Percentiles rank a stretch among this genome's conserved stretches.
Evolutionary conservation across 1,140 invertebrate species (phyloP).

Genomic region (Kradibia gibbosae): DNA sequence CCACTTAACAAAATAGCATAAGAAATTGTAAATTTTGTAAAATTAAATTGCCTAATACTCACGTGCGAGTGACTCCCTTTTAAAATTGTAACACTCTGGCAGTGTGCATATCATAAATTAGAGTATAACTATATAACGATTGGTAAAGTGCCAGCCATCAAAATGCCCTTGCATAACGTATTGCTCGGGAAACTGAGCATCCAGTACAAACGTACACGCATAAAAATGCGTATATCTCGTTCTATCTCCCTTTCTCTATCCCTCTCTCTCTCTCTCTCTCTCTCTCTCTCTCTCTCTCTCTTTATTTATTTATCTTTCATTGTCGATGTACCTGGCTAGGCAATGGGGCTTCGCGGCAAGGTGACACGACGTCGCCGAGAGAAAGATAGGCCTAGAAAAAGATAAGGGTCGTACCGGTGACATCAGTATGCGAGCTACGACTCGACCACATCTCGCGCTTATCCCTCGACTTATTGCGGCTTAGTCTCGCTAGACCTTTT

Average conservation of each 20-base stretch:
- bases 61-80: neutral
- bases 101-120: neutral
- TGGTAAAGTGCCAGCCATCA: neutral
- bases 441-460: constrained; percentile 72
- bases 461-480: constrained; percentile 73
- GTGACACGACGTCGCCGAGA: neutral
- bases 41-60: neutral
- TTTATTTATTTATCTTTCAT: neutral
- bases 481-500: constrained; percentile 62
- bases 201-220: neutral
- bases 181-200: neutral
- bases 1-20: no score
- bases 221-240: neutral
- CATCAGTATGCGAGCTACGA: constrained; percentile 73
- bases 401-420: constrained; percentile 56
- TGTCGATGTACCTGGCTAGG: neutral
- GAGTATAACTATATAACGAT: neutral
- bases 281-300: constrained; percentile 6
- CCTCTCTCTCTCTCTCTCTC: constrained; percentile 12
- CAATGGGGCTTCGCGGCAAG: constrained; percentile 28
- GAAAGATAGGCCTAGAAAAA: neutral
- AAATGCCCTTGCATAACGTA: neutral
- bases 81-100: neutral
- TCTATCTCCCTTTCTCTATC: neutral
- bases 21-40: neutral